Evolutionary conservation across 2,797 vertebrate genomes (phyloP).

Genomic region (Spinibarbus caldwelli): DNA sequence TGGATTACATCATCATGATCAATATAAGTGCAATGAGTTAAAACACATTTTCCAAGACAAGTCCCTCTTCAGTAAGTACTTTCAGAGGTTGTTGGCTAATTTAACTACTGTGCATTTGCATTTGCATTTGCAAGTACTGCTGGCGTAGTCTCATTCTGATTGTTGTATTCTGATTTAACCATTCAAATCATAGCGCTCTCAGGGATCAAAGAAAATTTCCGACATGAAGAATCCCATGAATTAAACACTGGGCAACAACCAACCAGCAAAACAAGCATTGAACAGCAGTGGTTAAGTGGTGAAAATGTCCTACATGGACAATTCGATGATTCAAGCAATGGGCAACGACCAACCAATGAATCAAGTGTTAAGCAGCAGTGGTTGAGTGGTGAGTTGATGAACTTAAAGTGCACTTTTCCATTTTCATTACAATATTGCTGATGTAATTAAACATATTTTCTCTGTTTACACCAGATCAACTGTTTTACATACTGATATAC

Average conservation of each 20-base stretch:
- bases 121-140: background rate
- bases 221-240: conserved; percentile 8
- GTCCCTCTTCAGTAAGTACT: conserved; percentile 82
- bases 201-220: conserved; percentile 2
- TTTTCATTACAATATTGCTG: background rate
- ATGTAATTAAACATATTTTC: background rate
- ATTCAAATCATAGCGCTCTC: conserved; percentile 25
- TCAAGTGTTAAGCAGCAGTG: background rate
- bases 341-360: background rate
- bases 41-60: conserved; percentile 83
- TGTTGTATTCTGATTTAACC: conserved; percentile 1
- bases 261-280: background rate
- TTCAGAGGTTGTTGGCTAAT: background rate
- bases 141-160: background rate
- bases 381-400: conserved; percentile 21
- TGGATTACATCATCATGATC: conserved; percentile 62
- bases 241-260: background rate
- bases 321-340: background rate
- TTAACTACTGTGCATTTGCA: background rate
- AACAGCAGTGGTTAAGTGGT: background rate
- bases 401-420: background rate
- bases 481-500: conserved; percentile 74
- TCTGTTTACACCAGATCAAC: conserved; percentile 69
- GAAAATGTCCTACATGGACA: background rate
- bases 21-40: conserved; percentile 78